Evolutionary conservation across 2,888 invertebrate species (phyloP), one percentile per base, ranked within the genome.

Genomic region (Phaonia tiefii): DNA sequence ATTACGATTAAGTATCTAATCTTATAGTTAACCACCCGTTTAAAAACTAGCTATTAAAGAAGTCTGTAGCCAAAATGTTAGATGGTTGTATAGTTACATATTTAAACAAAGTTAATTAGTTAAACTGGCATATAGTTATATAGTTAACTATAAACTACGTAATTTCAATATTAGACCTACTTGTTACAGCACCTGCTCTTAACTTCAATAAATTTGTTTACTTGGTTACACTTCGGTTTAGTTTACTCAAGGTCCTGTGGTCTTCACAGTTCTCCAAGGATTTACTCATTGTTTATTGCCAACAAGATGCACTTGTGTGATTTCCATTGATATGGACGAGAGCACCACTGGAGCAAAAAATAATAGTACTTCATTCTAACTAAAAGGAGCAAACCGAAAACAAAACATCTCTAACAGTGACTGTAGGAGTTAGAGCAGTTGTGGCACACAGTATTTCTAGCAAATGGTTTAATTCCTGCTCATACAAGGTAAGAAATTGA

Each of bases 401-500:
- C 2, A 65, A 31, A 20, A 37, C 1, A 69, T 69, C 10, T 13
- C 20, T n/a, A 25, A 63, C 26, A 20, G 2, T n/a, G 22, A 20
- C 3, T 17, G 11, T 37, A 26, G 11, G 13, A 17, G 22, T 37
- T 22, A 22, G 5, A 17, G 11, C 60, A 37, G 20, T 54, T 26
- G 37, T 46, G 37, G 15, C 46, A 44, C n/a, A 11, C 42, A 4
- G 56, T 15, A 58, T 44, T 1, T 13, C 26, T 4, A 44, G 37
- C 26, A 67, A 69, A 69, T 39, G 54, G 3, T 69, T 54, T 54
- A 69, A 54, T 69, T 69, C n/a, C 39, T 39, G 15, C 20, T 69
- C 37, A 26, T 3, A 46, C 25, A 60, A 78, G 80, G 77, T 81
- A 75, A 67, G 74, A 81, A 81, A 81, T 78, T 78, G 71, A 81